Conservation (phyloP, 2,888 invertebrate genomes). For the Allacma fusca region DNA sequence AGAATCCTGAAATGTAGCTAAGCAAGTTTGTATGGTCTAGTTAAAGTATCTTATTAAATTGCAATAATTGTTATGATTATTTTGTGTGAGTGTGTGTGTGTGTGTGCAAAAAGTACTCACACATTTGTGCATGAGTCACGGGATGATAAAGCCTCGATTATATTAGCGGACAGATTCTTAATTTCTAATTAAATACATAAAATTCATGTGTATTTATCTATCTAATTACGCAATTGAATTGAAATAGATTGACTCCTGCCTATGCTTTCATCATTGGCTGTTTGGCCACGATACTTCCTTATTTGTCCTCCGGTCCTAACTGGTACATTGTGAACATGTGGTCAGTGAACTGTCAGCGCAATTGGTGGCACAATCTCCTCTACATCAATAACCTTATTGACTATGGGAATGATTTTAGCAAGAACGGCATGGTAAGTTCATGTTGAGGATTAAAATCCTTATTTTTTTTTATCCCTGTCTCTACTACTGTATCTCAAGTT, state of each 20-base stretch:
- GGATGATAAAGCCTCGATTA: too few relatives aligned
- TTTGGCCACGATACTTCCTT: conserved; percentile 62
- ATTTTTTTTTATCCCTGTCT: too few relatives aligned
- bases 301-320: conserved; percentile 64
- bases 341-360: conserved; percentile 52
- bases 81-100: neutral
- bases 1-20: neutral
- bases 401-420: conserved; percentile 46
- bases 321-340: conserved; percentile 62
- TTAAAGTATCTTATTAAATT: neutral
- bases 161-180: too few relatives aligned
- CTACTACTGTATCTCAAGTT: too few relatives aligned
- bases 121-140: too few relatives aligned
- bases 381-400: conserved; percentile 61
- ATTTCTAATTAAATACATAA: too few relatives aligned
- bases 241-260: conserved; percentile 63
- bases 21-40: neutral
- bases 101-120: too few relatives aligned
- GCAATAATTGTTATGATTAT: neutral
- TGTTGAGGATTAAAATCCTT: neutral
- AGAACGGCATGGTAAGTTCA: conserved; percentile 47
- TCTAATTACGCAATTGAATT: too few relatives aligned
- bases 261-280: conserved; percentile 63
- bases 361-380: conserved; percentile 62
- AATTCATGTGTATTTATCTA: too few relatives aligned